Base-by-base conservation (phyloP, 1,140 invertebrate species). In the Chrysopa pallens region DNA sequence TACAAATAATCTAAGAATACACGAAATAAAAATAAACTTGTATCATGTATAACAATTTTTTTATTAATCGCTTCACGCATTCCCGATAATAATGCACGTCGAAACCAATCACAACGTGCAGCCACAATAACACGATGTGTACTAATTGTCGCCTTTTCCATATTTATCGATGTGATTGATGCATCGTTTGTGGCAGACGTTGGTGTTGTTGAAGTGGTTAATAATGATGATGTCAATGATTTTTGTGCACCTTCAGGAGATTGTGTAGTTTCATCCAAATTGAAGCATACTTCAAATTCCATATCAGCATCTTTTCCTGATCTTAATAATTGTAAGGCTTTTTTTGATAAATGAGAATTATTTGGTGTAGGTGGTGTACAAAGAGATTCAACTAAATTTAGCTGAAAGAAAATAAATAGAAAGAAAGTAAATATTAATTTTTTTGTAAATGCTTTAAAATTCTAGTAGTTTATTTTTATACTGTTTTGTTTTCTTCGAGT, bases 51-150 rank as follows among this genome's bases (percentile, higher is more conserved):
- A 6, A 71, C 59, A 37, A 80, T 78, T 64, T 76, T 74, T 51
- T 76, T 76, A 52, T 77, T 69, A 46, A 80, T 79, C 4, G 74
- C 73, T 60, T 80, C 78, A 52, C 70, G 64, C 78, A 80, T 80
- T 29, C 78, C 78, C 44, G 74, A 77, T 17, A 78, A 64, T 3
- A 80, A 53, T 1, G 78, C 78, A 46, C 76, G 63, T 29, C 74
- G 60, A 56, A 80, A 80, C 76, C 76, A 80, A 52, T 78, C 74
- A 61, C 78, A 80, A 38, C 73, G 55, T 11, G 76, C 62, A 23
- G 77, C 73, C 6, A 80, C 69, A 29, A 80, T 71, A 6, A 78
- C 74, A 43, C 77, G 62, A 53, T 80, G 78, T 4, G 75, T 75
- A 46, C 63, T 56, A 38, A 69, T 61, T 44, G 51, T 61, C 42